Base-by-base conservation (phyloP, 2,113 vertebrate species). In the Aegypius monachus region DNA sequence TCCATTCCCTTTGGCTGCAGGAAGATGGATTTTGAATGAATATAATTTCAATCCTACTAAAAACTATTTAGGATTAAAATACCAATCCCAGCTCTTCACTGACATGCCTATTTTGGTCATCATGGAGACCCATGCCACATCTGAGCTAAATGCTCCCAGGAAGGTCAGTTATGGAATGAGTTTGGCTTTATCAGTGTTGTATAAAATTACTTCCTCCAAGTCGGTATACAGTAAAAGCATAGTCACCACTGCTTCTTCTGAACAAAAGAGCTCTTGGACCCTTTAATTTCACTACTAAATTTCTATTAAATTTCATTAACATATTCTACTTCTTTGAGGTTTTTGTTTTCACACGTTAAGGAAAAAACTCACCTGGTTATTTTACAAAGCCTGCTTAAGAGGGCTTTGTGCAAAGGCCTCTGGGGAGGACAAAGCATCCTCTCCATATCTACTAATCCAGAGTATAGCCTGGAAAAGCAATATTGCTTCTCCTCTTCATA, bases 401-500 rank as follows among this genome's bases (percentile, higher is more conserved):
- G 62, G 40, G 38, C 34, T 95, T 95, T 95, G 45, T 82, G 78
- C 56, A 70, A 93, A 91, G 62, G 71, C 58, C 89, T 73, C 70
- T 77, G 38, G 86, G 62, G 84, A 85, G 74, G 48, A 91, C 62
- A 86, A 80, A 90, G 19, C n/a, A 94, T 82, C 70, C 86, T 95
- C 42, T 91, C 59, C 50, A 36, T 93, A 55, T 43, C 91, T 91
- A 68, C 73, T 96, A 96, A 96, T 93, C 93, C 95, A 95, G 89
- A 80, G 93, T 95, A 91, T 16, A 81, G 40, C 45, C 66, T 80
- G 45, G n/a, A 89, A 95, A 31, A 77, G 48, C 62, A 90, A 68
- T 65, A 93, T 66, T 88, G 43, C 20, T 91, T 89, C 59, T 74
- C 50, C 22, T 77, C 19, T 77, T 75, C 62, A 66, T 80, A 81